A percentile compares a stretch with the other conserved stretches of the same genome.
Evolutionary conservation across 2,797 vertebrate species (phyloP).

Genomic region (Rachycentron canadum): DNA sequence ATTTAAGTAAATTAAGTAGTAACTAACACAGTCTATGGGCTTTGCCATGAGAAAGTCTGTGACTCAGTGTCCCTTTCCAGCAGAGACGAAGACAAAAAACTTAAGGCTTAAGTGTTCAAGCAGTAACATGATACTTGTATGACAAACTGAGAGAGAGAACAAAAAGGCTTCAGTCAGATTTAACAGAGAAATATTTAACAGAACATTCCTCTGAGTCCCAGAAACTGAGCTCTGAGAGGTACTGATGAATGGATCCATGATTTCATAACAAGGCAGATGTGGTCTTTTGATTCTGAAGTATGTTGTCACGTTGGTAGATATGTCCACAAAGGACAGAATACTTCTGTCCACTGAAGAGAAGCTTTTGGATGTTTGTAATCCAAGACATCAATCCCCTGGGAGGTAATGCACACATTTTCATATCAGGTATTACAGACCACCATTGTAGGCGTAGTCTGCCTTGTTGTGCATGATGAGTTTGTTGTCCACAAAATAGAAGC

Average conservation of each 20-base stretch:
- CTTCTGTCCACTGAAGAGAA: slow-evolving; percentile 37
- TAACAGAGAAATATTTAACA: slow-evolving; percentile 43
- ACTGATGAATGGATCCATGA: slow-evolving; percentile 50
- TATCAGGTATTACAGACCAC: slow-evolving; percentile 88
- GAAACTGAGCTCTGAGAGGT: slow-evolving; percentile 48
- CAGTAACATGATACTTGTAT: slow-evolving; percentile 40
- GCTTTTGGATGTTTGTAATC: slow-evolving; percentile 37
- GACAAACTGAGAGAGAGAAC: slow-evolving; percentile 40
- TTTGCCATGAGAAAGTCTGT: slow-evolving; percentile 28
- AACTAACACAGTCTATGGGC: slow-evolving; percentile 31
- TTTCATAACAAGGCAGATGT: slow-evolving; percentile 64
- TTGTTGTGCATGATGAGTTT: slow-evolving; percentile 99
- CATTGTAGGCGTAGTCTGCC: slow-evolving; percentile 98
- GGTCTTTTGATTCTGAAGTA: slow-evolving; percentile 48
- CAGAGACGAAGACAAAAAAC: slow-evolving; percentile 67
- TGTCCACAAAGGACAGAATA: slow-evolving; percentile 51
- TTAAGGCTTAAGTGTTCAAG: slow-evolving; percentile 67
- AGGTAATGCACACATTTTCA: slow-evolving; percentile 47
- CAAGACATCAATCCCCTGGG: slow-evolving; percentile 35
- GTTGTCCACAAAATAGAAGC: slow-evolving; percentile 99
- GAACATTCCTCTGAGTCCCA: slow-evolving; percentile 50
- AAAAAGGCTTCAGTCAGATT: slow-evolving; percentile 51
- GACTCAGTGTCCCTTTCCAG: slow-evolving; percentile 75
- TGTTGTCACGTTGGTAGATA: slow-evolving; percentile 47
- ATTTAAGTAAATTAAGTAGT: slow-evolving; percentile 39